Percentiles rank a stretch among this genome's conserved stretches.
Evolutionary conservation across 23 tunicate species (phyloP).

Genomic region (Halocynthia roretzi): DNA sequence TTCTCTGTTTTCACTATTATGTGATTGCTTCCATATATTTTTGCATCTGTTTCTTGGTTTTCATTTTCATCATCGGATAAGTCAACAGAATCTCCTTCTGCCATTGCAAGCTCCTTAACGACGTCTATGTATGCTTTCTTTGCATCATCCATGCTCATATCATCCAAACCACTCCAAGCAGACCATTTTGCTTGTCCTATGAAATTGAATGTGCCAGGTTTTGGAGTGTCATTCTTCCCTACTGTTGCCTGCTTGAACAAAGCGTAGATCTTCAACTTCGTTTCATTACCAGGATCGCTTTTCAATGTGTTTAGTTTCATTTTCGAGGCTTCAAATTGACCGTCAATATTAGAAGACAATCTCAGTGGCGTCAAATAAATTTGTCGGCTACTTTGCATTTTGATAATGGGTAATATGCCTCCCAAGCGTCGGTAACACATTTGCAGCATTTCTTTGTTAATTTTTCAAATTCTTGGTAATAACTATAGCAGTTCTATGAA

Average conservation of each 20-base stretch:
- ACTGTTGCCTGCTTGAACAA: conserved; percentile 90
- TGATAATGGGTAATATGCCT: too few species aligned
- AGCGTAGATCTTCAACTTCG: conserved; percentile 81
- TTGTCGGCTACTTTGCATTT: too few species aligned
- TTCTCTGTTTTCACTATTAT: conserved; percentile 43
- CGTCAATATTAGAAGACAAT: conserved; percentile 38
- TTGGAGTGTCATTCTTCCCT: conserved; percentile 70
- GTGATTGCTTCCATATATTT: conserved; percentile 5
- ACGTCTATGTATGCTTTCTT: conserved; percentile 53
- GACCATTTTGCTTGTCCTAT: conserved; percentile 90
- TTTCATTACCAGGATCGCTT: conserved; percentile 84
- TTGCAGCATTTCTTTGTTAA: too few species aligned
- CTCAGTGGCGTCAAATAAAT: too few species aligned
- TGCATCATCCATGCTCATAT: conserved; percentile 87
- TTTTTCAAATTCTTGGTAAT: too few species aligned
- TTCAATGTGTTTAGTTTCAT: conserved; percentile 49
- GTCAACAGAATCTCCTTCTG: conserved; percentile 26
- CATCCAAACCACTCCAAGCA: conserved; percentile 71
- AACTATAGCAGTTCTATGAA: too few species aligned
- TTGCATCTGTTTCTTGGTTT: conserved; percentile 11
- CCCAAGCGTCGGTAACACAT: too few species aligned
- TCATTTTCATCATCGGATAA: neutral
- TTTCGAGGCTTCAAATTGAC: conserved; percentile 64
- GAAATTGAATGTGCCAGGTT: conserved; percentile 91
- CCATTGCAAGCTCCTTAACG: conserved; percentile 40